phyloP scores from a whole-genome alignment of 2,797 vertebrate genomes.

The Diglossa cyanea region DNA sequence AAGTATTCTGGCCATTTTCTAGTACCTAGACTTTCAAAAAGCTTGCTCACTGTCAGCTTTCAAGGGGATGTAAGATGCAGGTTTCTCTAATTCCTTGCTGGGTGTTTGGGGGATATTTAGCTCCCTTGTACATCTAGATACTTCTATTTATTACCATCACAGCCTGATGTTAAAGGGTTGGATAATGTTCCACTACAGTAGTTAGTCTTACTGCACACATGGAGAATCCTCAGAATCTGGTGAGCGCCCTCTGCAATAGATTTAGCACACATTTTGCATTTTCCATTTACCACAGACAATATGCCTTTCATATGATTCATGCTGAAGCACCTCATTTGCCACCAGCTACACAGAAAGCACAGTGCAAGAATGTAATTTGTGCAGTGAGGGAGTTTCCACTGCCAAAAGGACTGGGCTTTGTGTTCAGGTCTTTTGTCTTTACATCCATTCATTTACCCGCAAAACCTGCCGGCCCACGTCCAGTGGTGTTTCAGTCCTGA shows the following conservation, averaged over 20 bases:
- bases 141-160: not conserved
- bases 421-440: not conserved
- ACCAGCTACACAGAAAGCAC: not conserved
- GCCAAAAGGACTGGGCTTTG: not conserved
- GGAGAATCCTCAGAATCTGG: not conserved
- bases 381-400: not conserved
- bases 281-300: not conserved
- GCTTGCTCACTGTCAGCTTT: not conserved
- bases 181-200: not conserved
- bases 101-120: not conserved
- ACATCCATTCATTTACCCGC: not conserved
- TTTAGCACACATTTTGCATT: not conserved
- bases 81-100: not conserved
- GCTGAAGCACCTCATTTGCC: not conserved
- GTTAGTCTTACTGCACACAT: not conserved
- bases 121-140: not conserved
- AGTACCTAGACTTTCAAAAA: not conserved
- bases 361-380: not conserved
- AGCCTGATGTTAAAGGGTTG: not conserved
- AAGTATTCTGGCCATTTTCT: not conserved
- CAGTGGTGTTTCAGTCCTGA: not conserved
- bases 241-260: not conserved
- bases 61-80: not conserved
- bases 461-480: not conserved
- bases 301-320: not conserved